phyloP scores from a whole-genome alignment of 92 coral and sea anemone species.

The Bergia sp. region DNA sequence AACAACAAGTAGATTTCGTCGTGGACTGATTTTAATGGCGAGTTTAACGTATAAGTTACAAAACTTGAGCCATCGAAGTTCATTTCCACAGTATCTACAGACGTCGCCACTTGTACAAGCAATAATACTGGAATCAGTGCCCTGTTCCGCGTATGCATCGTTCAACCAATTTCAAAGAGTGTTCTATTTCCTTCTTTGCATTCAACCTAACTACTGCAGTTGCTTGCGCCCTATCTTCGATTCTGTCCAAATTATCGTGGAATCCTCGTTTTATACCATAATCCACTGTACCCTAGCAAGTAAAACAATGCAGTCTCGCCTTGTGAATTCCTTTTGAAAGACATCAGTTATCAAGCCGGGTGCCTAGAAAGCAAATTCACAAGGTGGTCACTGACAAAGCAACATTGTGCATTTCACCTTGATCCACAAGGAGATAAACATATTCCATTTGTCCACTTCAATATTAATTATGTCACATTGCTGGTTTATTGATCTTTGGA shows the following conservation, averaged over 20 bases:
- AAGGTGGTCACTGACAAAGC: constrained; percentile 38
- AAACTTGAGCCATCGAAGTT: constrained; percentile 79
- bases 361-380: constrained; percentile 35
- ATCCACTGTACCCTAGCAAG: constrained; percentile 28
- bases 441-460: constrained; percentile 69
- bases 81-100: constrained; percentile 33
- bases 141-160: constrained; percentile 39
- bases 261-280: constrained; percentile 51
- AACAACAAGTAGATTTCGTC: constrained; percentile 68
- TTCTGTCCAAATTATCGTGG: not conserved
- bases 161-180: constrained; percentile 16
- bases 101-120: constrained; percentile 43
- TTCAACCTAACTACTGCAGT: constrained; percentile 44
- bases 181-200: constrained; percentile 33
- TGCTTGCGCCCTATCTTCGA: constrained; percentile 14
- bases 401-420: constrained; percentile 46
- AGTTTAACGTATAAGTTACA: constrained; percentile 63
- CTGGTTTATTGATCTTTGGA: constrained; percentile 70
- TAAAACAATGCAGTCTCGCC: constrained; percentile 39
- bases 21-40: constrained; percentile 49
- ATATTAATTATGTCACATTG: constrained; percentile 75
- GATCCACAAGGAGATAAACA: constrained; percentile 47
- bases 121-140: not conserved
- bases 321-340: constrained; percentile 48
- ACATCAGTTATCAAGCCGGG: constrained; percentile 18